A percentile compares a stretch with the other conserved stretches of the same genome.
Evolutionary conservation across 2,888 invertebrate genomes (phyloP).

Genomic region (Polydrusus tereticollis): DNA sequence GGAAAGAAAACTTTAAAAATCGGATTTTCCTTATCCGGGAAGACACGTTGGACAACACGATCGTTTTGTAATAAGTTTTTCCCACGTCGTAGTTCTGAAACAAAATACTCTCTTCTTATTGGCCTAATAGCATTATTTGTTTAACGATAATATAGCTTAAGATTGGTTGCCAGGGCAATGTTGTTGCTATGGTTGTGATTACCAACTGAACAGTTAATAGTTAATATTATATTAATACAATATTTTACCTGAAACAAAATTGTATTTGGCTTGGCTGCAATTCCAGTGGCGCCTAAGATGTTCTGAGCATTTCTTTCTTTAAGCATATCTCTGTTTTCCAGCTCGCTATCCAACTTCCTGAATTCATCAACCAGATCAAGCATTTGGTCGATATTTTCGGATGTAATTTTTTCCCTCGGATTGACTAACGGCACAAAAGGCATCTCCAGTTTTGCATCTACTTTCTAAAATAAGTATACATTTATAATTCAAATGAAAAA

Average conservation of each 20-base stretch:
- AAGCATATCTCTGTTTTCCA: slow-evolving; percentile 51
- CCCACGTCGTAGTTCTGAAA: slow-evolving; percentile 49
- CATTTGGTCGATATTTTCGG: slow-evolving; percentile 43
- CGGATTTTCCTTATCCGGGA: slow-evolving; percentile 48
- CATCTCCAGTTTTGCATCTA: slow-evolving; percentile 31
- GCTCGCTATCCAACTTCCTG: slow-evolving; percentile 46
- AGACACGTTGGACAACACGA: slow-evolving; percentile 47
- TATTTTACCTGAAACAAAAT: slow-evolving; percentile 48
- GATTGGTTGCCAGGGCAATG: too few species aligned
- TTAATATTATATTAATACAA: too few species aligned
- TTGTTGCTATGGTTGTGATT: too few species aligned
- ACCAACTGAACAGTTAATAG: too few species aligned
- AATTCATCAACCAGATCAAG: slow-evolving; percentile 50
- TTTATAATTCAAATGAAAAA: background rate
- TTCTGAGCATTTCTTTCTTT: background rate
- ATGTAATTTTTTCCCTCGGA: slow-evolving; percentile 43
- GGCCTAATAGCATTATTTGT: too few species aligned
- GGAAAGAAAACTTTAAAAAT: slow-evolving; percentile 42
- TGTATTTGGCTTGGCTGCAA: slow-evolving; percentile 45
- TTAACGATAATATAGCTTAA: too few species aligned
- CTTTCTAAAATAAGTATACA: slow-evolving; percentile 7
- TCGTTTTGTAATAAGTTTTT: slow-evolving; percentile 48
- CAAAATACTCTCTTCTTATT: too few species aligned
- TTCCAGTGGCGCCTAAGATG: slow-evolving; percentile 27
- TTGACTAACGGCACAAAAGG: slow-evolving; percentile 45